These are phyloP conservation scores for Drosophila engyochracea DNA, from an alignment of 2,888 invertebrate species.

Conservation along the genomic window DNA sequence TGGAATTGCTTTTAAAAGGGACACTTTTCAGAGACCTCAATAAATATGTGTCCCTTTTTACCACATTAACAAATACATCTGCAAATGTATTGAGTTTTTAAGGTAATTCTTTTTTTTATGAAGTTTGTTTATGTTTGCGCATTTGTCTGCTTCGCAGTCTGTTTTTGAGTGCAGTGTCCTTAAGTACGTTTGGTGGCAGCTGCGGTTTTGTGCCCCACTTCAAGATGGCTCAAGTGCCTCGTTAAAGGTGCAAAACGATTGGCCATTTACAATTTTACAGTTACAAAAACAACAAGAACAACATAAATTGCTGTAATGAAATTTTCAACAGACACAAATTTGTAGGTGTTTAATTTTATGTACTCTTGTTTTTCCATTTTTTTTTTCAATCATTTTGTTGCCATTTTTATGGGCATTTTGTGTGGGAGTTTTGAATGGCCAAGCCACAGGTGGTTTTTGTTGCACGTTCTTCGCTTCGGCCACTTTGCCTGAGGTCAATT, in stretches of 20 bases:
- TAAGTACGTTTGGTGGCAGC: conserved; percentile 28
- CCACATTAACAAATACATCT: neutral
- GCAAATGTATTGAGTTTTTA: neutral
- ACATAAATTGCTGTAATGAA: conserved; percentile 38
- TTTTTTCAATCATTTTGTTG: conserved; percentile 18
- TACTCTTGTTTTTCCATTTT: conserved; percentile 21
- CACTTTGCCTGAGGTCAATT: conserved; percentile 60
- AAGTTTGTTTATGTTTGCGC: conserved; percentile 14
- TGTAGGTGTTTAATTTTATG: conserved; percentile 34
- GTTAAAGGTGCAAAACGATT: conserved; percentile 65
- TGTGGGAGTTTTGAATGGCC: conserved; percentile 38
- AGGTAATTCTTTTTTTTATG: neutral
- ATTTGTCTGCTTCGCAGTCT: conserved; percentile 29
- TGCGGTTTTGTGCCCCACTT: conserved; percentile 10
- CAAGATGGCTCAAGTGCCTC: conserved; percentile 37
- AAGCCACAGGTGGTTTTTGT: conserved; percentile 69
- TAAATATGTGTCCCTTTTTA: neutral
- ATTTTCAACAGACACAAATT: conserved; percentile 34
- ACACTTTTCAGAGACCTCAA: neutral
- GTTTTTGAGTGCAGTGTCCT: conserved; percentile 38
- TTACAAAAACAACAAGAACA: conserved; percentile 21
- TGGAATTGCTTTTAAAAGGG: neutral
- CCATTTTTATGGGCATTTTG: conserved; percentile 37
- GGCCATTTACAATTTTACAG: conserved; percentile 65
- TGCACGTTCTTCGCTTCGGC: conserved; percentile 31